Evolutionary conservation across 2,797 vertebrate genomes (phyloP).

Genomic region (Chelon auratus): DNA sequence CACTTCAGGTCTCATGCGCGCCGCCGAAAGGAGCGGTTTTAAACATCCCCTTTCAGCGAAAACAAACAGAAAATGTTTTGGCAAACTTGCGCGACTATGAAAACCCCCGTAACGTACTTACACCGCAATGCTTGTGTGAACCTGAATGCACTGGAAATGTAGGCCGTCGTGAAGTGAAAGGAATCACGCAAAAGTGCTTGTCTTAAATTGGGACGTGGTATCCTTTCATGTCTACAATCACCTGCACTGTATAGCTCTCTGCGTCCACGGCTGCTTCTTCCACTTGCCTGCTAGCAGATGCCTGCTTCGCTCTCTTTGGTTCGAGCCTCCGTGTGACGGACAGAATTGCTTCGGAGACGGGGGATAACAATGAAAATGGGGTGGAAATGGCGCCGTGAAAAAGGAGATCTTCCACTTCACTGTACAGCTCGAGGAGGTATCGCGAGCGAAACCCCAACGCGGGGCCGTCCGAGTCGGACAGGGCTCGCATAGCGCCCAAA

Average conservation of each 20-base stretch:
- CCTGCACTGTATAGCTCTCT: constrained; percentile 67
- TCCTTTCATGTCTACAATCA: constrained; percentile 71
- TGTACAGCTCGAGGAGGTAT: constrained; percentile 73
- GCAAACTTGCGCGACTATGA: constrained; percentile 28
- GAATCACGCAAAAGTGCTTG: constrained; percentile 26
- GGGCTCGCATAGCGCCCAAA: constrained; percentile 63
- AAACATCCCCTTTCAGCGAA: constrained; percentile 28
- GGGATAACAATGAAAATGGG: constrained; percentile 60
- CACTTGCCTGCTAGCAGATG: constrained; percentile 68
- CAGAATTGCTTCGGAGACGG: constrained; percentile 55
- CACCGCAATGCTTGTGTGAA: constrained; percentile 27
- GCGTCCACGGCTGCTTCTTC: constrained; percentile 72
- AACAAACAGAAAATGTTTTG: constrained; percentile 11
- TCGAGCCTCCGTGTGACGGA: constrained; percentile 46
- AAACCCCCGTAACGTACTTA: constrained; percentile 24
- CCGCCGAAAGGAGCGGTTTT: constrained; percentile 31
- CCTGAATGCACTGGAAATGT: constrained; percentile 40
- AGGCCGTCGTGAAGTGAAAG: constrained; percentile 29
- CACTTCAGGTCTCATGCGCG: constrained; percentile 46
- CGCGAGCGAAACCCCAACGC: constrained; percentile 40
- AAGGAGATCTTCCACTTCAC: constrained; percentile 77
- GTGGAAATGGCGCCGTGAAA: constrained; percentile 70
- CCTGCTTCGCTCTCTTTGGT: constrained; percentile 44
- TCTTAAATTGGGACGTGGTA: constrained; percentile 49
- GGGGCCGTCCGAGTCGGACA: constrained; percentile 59